A percentile compares a stretch with the other conserved stretches of the same genome.
These are phyloP conservation scores for Haliclona indistincta DNA, from an alignment of 37 sponge, comb jelly and placozoan species.

Conservation along the genomic window DNA sequence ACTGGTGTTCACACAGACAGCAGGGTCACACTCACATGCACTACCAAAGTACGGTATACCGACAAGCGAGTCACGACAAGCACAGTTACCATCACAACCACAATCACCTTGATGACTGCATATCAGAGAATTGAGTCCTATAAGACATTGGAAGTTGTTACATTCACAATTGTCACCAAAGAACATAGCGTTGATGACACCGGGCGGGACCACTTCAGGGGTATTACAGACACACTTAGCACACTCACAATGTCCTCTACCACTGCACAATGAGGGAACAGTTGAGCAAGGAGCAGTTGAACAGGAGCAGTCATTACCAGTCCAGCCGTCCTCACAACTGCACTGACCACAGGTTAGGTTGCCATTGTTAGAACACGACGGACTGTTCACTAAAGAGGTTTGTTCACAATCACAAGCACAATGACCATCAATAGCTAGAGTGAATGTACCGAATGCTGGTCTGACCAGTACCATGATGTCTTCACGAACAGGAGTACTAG, in stretches of 20 bases:
- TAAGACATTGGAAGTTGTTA: background rate
- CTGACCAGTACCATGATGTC: background rate
- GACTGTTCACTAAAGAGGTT: background rate
- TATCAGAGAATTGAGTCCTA: background rate
- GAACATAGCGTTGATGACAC: no score
- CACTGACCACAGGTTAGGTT: slow-evolving; percentile 35
- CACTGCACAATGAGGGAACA: slow-evolving; percentile 14
- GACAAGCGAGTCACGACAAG: no score
- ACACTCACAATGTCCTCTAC: background rate
- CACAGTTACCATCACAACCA: slow-evolving; percentile 16
- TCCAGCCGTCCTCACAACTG: slow-evolving; percentile 32
- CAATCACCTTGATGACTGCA: slow-evolving; percentile 2
- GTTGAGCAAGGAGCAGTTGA: background rate
- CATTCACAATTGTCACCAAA: no score
- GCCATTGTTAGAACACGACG: slow-evolving; percentile 1
- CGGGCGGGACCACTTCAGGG: background rate
- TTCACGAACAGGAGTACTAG: background rate
- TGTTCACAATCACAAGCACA: slow-evolving; percentile 20
- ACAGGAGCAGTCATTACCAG: background rate
- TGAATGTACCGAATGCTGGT: slow-evolving; percentile 25
- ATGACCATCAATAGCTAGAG: background rate
- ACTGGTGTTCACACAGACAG: no score
- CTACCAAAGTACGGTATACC: no score
- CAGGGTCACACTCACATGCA: no score
- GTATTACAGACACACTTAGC: background rate